Base-by-base conservation (phyloP, 1,140 invertebrate species). In the Ctenoplectra terminalis region DNA sequence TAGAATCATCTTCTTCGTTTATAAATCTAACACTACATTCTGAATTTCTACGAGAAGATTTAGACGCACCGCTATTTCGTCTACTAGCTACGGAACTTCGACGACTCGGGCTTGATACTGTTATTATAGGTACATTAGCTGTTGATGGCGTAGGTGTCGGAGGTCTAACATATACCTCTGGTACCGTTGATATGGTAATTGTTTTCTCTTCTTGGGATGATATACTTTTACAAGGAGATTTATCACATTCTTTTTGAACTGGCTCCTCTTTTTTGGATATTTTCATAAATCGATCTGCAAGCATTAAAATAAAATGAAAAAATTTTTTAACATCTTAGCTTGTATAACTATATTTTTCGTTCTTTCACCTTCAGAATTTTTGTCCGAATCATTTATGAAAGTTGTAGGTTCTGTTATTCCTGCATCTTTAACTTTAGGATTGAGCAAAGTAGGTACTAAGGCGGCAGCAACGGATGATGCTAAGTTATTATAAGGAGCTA, bases 401-500 rank as follows among this genome's bases (percentile, higher is more conserved):
- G 91, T 84, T 6, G 90, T 85, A 26, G 90, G 73, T 58, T 95
- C 94, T 78, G 88, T 90, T 58, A 94, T 92, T 56, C 94, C 94
- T 1, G 74, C 81, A 74, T 60, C n/a, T 37, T 86, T 89, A 29
- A 94, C 92, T 81, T 94, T 95, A 20, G 95, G 94, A 26, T 94
- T 92, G 64, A 94, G 90, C 34, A 95, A 90, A 40, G 95, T 95
- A 31, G 95, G 95, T 29, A 95, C 93, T 1, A 95, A 88, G 6
- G 95, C 95, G 20, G 95, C 94, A 15, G 95, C 94, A 54, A 95
- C 94, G 0, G 95, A 95, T 5, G 94, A 94, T 17, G 95, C 95
- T 74, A 95, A 91, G 88, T 95, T 95, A 88, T 94, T 95, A 85
- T 95, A 95, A 50, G 95, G 95, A 31, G 95, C 95, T 82, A 95